Conservation (phyloP, 2,113 vertebrate species). For the Nesogale talazaci region DNA sequence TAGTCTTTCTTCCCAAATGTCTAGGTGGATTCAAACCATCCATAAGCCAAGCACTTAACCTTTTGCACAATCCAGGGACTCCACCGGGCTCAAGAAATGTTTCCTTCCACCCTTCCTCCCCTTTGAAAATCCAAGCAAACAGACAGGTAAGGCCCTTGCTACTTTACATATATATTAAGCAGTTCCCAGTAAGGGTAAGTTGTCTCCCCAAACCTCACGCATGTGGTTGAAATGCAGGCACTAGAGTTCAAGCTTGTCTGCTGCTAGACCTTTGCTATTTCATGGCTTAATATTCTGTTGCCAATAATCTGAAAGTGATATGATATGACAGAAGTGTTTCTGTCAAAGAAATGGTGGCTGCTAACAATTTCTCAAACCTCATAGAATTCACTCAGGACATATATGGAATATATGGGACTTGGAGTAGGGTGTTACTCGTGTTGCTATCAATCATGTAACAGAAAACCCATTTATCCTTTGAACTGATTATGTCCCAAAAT, state of each 20-base stretch:
- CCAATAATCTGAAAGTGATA: neutral
- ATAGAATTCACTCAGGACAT: constrained; percentile 34
- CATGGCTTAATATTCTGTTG: neutral
- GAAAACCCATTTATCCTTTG: neutral
- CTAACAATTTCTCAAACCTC: neutral
- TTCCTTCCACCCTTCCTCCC: neutral
- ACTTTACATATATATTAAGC: neutral
- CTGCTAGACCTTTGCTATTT: neutral
- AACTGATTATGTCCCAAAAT: neutral
- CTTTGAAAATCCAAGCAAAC: too few relatives aligned
- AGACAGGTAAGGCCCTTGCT: neutral
- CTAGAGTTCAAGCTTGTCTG: neutral
- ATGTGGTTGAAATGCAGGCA: neutral
- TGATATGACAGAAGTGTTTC: neutral
- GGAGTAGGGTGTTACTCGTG: fast-evolving
- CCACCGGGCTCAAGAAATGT: neutral
- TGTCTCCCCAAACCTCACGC: neutral
- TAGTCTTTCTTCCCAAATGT: neutral
- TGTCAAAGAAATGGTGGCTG: neutral
- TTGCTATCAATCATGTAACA: neutral
- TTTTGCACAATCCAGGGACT: neutral
- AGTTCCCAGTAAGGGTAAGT: neutral
- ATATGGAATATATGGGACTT: neutral
- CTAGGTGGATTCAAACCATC: neutral
- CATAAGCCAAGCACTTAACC: neutral